Conservation (phyloP, 2,113 vertebrate genomes). For the Nothocercus julius region DNA sequence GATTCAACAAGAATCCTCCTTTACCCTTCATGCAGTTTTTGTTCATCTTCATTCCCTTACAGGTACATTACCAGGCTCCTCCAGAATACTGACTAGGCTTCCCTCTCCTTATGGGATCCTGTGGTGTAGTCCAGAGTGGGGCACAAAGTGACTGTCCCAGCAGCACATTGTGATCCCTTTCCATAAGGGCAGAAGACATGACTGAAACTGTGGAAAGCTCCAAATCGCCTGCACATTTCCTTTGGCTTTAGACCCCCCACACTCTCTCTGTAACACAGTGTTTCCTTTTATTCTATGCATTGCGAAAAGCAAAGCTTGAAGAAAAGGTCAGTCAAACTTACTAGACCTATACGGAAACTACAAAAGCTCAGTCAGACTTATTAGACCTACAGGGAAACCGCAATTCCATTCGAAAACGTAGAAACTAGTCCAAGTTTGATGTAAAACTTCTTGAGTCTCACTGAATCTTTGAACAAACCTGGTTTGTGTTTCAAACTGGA, state of each 20-base stretch:
- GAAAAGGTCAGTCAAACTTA: not conserved
- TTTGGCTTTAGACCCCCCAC: not conserved
- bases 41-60: not conserved
- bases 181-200: fast-evolving
- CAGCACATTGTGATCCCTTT: not conserved
- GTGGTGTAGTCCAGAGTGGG: not conserved
- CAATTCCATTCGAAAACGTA: not conserved
- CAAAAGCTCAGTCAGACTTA: not conserved
- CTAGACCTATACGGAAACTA: not conserved
- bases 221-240: not conserved
- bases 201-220: not conserved
- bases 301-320: not conserved
- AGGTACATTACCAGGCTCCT: slow-evolving; percentile 1
- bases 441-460: not conserved
- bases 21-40: slow-evolving; percentile 8
- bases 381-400: not conserved
- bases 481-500: not conserved
- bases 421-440: not conserved
- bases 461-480: not conserved
- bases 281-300: not conserved
- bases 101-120: not conserved
- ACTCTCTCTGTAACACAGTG: not conserved
- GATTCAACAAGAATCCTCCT: slow-evolving; percentile 6
- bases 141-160: not conserved
- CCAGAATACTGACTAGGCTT: not conserved